Evolutionary conservation across 2,113 vertebrate genomes (phyloP).

Genomic region (Camelus dromedarius): DNA sequence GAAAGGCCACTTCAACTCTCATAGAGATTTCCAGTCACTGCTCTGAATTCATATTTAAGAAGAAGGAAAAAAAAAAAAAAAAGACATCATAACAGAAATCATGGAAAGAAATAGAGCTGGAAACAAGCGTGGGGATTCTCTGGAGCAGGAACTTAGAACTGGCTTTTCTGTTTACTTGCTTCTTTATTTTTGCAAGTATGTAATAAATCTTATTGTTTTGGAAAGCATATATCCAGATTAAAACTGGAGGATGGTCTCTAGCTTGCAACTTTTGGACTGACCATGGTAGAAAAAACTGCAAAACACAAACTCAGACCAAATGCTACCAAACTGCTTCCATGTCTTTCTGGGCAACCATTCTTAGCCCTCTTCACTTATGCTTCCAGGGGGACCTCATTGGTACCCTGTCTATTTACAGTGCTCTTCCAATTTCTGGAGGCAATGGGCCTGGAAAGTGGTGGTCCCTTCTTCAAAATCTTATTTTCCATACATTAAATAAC

Average conservation of each 20-base stretch:
- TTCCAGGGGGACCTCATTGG: not conserved
- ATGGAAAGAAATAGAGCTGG: not conserved
- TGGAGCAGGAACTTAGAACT: not conserved
- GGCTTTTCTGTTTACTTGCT: not conserved
- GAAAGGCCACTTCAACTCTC: not conserved
- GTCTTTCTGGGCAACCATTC: not conserved
- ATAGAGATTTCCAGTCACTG: not conserved
- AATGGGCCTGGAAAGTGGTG: not conserved
- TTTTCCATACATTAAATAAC: conserved; percentile 26
- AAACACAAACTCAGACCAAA: not conserved
- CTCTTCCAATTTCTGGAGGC: conserved; percentile 6
- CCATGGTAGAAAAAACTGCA: not conserved
- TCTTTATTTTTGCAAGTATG: conserved; percentile 2
- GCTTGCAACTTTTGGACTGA: not conserved
- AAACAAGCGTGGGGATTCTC: not conserved
- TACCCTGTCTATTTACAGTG: not conserved
- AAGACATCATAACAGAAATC: not conserved
- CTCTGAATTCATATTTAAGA: not conserved
- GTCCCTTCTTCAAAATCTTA: not conserved
- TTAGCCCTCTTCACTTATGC: not conserved
- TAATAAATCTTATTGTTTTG: not conserved
- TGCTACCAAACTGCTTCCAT: not conserved
- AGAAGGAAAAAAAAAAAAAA: not conserved
- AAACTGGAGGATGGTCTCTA: not conserved
- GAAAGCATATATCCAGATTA: not conserved